phyloP scores from a whole-genome alignment of 2,797 vertebrate genomes.

The Valencia hispanica region DNA sequence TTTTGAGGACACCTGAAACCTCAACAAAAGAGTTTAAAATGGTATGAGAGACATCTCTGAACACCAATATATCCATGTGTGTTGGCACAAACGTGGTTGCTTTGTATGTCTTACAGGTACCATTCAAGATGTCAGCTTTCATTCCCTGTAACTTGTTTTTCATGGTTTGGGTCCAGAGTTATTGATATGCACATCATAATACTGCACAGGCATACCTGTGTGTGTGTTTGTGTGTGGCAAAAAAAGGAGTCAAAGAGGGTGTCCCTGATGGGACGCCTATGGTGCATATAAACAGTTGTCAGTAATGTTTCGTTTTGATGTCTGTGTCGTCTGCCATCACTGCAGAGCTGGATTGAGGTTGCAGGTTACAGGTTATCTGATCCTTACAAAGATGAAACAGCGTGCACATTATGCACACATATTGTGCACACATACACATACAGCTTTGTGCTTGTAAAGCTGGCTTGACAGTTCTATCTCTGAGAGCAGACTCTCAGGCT shows the following conservation, averaged over 20 bases:
- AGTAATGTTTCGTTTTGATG: constrained; percentile 58
- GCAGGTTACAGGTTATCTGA: constrained; percentile 69
- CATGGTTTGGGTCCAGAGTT: constrained; percentile 28
- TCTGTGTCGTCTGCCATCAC: constrained; percentile 54
- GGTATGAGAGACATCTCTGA: not conserved
- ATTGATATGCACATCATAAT: constrained; percentile 69
- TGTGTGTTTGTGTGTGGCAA: constrained; percentile 5
- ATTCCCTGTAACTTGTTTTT: constrained; percentile 21
- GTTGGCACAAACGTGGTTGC: constrained; percentile 10
- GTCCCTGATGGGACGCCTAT: constrained; percentile 19
- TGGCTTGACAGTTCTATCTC: constrained; percentile 72
- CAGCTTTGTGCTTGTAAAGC: constrained; percentile 45
- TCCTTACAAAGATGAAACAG: constrained; percentile 33
- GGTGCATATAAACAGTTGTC: constrained; percentile 58
- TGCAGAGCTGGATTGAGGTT: constrained; percentile 53
- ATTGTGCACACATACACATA: constrained; percentile 10
- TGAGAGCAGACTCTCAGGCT: constrained; percentile 41
- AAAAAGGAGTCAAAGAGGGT: constrained; percentile 4
- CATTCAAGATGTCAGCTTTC: constrained; percentile 25
- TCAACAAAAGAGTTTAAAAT: not conserved
- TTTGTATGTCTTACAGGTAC: constrained; percentile 12
- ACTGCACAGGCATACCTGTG: constrained; percentile 15
- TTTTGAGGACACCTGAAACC: not conserved
- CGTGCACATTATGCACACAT: constrained; percentile 12
- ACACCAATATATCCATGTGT: not conserved